A percentile compares a stretch with the other conserved stretches of the same genome.
These are phyloP conservation scores for Halocaridina rubra DNA, from an alignment of 2,888 invertebrate species.

Conservation along the genomic window DNA sequence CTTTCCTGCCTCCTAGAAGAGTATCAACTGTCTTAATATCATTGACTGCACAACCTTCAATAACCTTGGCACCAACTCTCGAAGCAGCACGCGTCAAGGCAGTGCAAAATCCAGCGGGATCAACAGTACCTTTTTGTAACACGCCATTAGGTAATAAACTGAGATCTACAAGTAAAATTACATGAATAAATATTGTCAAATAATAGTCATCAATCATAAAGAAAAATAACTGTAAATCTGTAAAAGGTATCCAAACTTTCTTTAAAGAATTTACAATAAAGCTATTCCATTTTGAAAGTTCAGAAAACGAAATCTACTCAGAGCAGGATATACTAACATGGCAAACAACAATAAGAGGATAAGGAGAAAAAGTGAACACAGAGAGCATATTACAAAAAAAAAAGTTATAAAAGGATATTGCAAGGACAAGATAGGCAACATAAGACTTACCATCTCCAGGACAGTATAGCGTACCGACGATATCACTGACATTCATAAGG, in stretches of 20 bases:
- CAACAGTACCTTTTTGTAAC: constrained; percentile 81
- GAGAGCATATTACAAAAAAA: background rate
- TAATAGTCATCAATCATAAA: too few relatives aligned
- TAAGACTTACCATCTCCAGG: constrained; percentile 78
- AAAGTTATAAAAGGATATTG: background rate
- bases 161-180: too few relatives aligned
- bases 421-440: too few relatives aligned
- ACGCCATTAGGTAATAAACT: too few relatives aligned
- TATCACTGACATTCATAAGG: constrained; percentile 79
- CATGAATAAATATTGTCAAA: too few relatives aligned
- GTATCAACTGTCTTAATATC: constrained; percentile 77
- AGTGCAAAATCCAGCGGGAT: constrained; percentile 83
- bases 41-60: constrained; percentile 81
- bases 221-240: too few relatives aligned
- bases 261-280: too few relatives aligned
- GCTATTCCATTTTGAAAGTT: too few relatives aligned
- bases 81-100: constrained; percentile 81
- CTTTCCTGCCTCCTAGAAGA: constrained; percentile 72
- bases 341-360: background rate
- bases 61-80: constrained; percentile 79
- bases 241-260: too few relatives aligned
- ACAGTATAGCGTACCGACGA: constrained; percentile 82
- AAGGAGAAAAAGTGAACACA: background rate
- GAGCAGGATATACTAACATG: background rate
- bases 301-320: too few relatives aligned